A percentile compares a stretch with the other conserved stretches of the same genome.
Evolutionary conservation across 37 sponge, comb jelly and placozoan species (phyloP).

Genomic region (Chondrilla cf. caribensis): DNA sequence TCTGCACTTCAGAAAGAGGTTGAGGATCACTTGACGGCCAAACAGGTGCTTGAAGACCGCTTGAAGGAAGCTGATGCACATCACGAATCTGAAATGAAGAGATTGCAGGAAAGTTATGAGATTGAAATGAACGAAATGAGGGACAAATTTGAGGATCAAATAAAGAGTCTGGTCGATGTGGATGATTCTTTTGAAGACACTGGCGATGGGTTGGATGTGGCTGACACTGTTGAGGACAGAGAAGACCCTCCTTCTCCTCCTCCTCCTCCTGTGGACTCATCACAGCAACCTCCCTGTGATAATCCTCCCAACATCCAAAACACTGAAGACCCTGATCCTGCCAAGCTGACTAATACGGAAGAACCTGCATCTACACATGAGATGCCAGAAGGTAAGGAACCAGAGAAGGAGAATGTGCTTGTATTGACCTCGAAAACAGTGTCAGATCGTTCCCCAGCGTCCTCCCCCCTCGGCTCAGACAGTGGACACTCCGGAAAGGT

Average conservation of each 20-base stretch:
- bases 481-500: no score
- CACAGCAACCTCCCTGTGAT: not conserved
- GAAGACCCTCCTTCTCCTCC: not conserved
- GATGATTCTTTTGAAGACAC: constrained; percentile 29
- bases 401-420: not conserved
- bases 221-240: not conserved
- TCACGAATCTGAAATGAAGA: constrained; percentile 16
- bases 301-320: not conserved
- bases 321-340: not conserved
- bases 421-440: not conserved
- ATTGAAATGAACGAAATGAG: constrained; percentile 41
- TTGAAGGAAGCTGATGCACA: constrained; percentile 4
- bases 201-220: not conserved
- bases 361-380: not conserved
- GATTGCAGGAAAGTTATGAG: constrained; percentile 35
- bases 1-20: constrained; percentile 2
- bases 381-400: not conserved
- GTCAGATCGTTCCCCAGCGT: not conserved
- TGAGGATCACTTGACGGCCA: not conserved
- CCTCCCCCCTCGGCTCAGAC: not conserved
- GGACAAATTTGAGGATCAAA: constrained; percentile 52
- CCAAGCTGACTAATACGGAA: no score
- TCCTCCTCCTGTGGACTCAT: not conserved
- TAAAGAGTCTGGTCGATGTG: constrained; percentile 49
- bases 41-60: not conserved